Base-by-base conservation (phyloP, 2,797 vertebrate genomes). In the Intellagama lesueurii region DNA sequence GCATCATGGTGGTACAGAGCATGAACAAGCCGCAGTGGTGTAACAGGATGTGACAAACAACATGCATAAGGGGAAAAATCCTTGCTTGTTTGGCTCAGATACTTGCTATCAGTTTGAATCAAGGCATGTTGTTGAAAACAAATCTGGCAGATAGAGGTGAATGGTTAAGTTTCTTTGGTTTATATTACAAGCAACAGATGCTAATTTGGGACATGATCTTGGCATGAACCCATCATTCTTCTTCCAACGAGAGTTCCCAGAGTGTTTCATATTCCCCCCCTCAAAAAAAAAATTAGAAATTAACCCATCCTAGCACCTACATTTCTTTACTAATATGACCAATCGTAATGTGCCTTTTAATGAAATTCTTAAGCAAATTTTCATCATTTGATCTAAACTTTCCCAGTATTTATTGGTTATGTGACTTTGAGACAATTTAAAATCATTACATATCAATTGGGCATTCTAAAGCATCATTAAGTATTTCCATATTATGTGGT, bases 41-140 rank as follows among this genome's bases (percentile, higher is more conserved):
- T 94, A 94, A 96, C 92, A 4, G 84, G 81, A 95, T 94, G 88
- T 94, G 94, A 95, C 94, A 96, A 92, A 91, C 92, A 96, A 88
- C 92, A 96, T 91, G 92, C 88, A 77, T 56, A 64, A 66, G 14
- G 28, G 94, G 87, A 44, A 93, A 95, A 94, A 90, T 91, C 85
- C 72, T 95, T 81, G 89, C 86, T 92, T 91, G 56, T 84, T 88
- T 94, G 86, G 93, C 72, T 94, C 88, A 90, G 81, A 92, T 90
- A 56, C 60, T 83, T 64, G 7, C 88, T 89, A 96, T 96, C 93
- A 88, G 56, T 91, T 94, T 90, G 35, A 88, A 95, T 94, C 86
- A 95, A 91, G 60, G 81, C 56, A 82, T 0, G 0, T 12, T 91
- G 84, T 68, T 87, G 30, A 91, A 85, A 88, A 44, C 64, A 85